phyloP scores from a whole-genome alignment of 2,797 vertebrate species.

The Danio aesculapii region DNA sequence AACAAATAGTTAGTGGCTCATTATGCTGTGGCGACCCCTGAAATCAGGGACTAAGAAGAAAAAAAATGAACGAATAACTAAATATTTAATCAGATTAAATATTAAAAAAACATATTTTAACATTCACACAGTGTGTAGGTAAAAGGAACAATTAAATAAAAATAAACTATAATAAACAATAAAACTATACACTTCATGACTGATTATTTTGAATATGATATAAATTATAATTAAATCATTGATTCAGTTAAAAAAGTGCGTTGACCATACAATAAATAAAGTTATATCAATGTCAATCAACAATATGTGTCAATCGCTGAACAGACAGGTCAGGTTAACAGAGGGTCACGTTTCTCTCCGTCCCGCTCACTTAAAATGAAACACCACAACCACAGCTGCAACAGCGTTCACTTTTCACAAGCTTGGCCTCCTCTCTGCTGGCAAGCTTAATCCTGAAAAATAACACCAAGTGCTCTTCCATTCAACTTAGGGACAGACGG shows the following conservation, averaged over 20 bases:
- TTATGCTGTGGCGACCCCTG: too few species aligned
- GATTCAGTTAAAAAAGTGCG: not conserved
- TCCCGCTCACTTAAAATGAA: conserved; percentile 27
- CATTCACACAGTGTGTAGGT: too few species aligned
- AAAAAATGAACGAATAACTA: too few species aligned
- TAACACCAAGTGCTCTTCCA: conserved; percentile 33
- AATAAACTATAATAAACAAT: too few species aligned
- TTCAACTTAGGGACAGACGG: conserved; percentile 27
- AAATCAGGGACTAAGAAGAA: too few species aligned
- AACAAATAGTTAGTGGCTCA: too few species aligned
- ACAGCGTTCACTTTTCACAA: conserved; percentile 48
- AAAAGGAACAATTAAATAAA: too few species aligned
- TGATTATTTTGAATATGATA: too few species aligned
- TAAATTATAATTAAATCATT: not conserved
- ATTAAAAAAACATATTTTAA: too few species aligned
- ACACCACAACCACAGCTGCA: conserved; percentile 41
- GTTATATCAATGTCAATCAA: conserved; percentile 3
- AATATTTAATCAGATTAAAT: too few species aligned
- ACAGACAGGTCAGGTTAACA: conserved; percentile 27
- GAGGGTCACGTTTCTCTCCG: not conserved
- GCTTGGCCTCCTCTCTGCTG: conserved; percentile 38
- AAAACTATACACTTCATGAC: too few species aligned
- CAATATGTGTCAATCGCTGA: conserved; percentile 9
- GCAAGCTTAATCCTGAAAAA: conserved; percentile 46
- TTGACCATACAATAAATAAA: too few species aligned